These are phyloP conservation scores for Alosa alosa DNA, from an alignment of 2,113 vertebrate genomes.

Conservation along the genomic window DNA sequence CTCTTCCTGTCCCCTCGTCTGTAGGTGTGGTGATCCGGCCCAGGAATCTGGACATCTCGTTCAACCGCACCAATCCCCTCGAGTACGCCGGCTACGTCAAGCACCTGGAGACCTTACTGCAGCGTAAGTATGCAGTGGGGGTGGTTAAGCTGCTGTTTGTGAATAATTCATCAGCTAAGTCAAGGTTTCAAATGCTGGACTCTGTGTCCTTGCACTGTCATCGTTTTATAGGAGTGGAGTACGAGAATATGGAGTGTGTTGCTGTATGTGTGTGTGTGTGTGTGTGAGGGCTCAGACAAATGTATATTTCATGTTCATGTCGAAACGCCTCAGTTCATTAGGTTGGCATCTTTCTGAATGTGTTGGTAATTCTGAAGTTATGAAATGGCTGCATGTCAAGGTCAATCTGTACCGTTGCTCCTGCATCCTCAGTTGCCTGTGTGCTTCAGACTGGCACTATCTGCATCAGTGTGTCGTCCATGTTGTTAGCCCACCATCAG, in stretches of 20 bases:
- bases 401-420: not conserved
- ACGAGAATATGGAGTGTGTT: not conserved
- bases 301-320: not conserved
- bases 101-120: slow-evolving; percentile 77
- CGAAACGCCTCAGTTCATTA: not conserved
- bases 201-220: no score
- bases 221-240: not conserved
- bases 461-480: not conserved
- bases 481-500: not conserved
- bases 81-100: slow-evolving; percentile 71
- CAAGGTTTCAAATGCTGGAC: no score
- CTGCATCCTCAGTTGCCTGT: not conserved
- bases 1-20: not conserved
- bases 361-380: not conserved
- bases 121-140: slow-evolving; percentile 70
- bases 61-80: slow-evolving; percentile 67
- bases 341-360: not conserved
- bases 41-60: slow-evolving; percentile 79
- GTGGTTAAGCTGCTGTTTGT: not conserved
- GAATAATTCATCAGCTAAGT: no score
- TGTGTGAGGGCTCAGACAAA: not conserved
- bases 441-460: not conserved
- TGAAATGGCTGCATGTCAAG: not conserved
- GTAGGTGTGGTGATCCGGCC: slow-evolving; percentile 88
- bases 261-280: not conserved